Evolutionary conservation across 2,888 invertebrate genomes (phyloP).

Genomic region (Oscheius sp.): DNA sequence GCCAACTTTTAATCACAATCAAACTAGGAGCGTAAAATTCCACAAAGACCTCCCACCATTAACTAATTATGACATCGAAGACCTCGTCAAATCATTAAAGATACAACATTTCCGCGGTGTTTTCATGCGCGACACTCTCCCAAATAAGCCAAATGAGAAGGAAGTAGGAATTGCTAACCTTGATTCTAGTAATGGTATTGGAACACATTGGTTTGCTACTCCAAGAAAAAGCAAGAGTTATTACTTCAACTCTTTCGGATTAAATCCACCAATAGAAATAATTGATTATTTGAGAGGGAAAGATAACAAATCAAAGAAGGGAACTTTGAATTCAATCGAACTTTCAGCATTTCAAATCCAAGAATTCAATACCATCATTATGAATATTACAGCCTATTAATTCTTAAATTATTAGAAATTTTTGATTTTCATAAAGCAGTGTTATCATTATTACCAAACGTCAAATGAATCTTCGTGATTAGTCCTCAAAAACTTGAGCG

Average conservation of each 20-base stretch:
- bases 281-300: conserved; percentile 31
- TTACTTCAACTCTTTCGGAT: not conserved
- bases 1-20: conserved; percentile 37
- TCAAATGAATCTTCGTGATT: too few species aligned
- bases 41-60: conserved; percentile 37
- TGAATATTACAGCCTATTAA: too few species aligned
- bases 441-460: too few species aligned
- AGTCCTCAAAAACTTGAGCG: too few species aligned
- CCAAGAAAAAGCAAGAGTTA: conserved; percentile 23
- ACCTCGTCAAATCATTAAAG: conserved; percentile 27
- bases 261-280: conserved; percentile 26
- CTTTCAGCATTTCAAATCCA: not conserved
- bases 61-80: conserved; percentile 32
- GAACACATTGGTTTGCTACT: too few species aligned
- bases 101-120: conserved; percentile 36
- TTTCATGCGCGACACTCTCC: conserved; percentile 41
- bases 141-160: not conserved
- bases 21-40: too few species aligned
- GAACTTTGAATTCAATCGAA: too few species aligned
- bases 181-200: not conserved
- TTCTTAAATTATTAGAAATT: too few species aligned
- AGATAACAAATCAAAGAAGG: too few species aligned
- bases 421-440: too few species aligned
- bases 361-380: not conserved
- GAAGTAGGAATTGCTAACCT: not conserved